Evolutionary conservation across 2,797 vertebrate species (phyloP), one percentile per base, ranked within the genome.

Genomic region (Danio jaintianensis): DNA sequence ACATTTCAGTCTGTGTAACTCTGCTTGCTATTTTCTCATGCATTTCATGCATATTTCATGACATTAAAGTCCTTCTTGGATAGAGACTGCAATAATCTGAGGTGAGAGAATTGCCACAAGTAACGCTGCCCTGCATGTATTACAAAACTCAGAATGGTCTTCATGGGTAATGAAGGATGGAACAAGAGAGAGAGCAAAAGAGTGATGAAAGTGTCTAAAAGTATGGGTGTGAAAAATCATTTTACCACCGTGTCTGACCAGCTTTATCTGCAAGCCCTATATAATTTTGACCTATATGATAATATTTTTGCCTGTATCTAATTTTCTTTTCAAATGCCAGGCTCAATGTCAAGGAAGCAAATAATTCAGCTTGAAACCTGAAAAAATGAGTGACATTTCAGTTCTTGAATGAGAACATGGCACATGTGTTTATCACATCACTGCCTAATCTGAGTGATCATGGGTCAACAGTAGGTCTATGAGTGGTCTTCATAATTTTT

Each of bases 31-130:
- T 78, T 81, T 81, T 38, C 52, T 36, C 59, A 79, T 82, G 66
- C 59, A 79, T 80, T 85, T 77, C 73, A 80, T 82, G 70, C 48
- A 74, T 83, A 83, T 78, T 78, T 73, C 73, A 82, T 82, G 61
- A 82, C 70, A 62, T 66, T 52, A 75, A 81, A 67, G 16, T 59
- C 45, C 53, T 69, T 53, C 55, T 61, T 61, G 36, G 59, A 64
- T 64, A 63, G 58, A 72, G 20, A 43, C 6, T 7, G 38, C 18
- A 63, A 70, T 40, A 50, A 29, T 59, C 42, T 42, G 45, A 70
- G 38, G 16, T 52, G 53, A 59, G n/a, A 59, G 55, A 78, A 42
- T 40, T 78, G 29, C 42, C 66, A 77, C 22, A 58, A 45, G 74
- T 66, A 66, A 55, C 5, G 4, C 20, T 36, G 13, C 48, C 53